phyloP scores from a whole-genome alignment of 2,797 vertebrate genomes.

The Enteromius argenteus region DNA sequence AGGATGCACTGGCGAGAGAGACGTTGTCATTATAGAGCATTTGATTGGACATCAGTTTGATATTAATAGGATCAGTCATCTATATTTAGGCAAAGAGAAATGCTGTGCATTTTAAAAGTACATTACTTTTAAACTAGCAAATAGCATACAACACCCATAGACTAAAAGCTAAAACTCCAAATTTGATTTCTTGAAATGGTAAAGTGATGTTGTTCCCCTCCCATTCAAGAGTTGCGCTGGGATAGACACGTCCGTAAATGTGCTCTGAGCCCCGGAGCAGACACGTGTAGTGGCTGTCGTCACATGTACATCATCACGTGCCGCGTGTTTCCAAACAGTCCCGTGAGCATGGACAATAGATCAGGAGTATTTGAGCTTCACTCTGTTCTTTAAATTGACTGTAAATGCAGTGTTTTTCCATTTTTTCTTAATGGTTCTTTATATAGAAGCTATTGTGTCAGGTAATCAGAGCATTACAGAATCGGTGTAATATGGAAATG shows the following conservation, averaged over 20 bases:
- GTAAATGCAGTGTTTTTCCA: background rate
- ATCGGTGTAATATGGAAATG: background rate
- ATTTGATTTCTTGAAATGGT: slow-evolving; percentile 1
- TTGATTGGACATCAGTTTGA: background rate
- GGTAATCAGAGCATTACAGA: background rate
- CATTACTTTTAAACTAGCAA: background rate
- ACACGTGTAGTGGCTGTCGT: slow-evolving; percentile 25
- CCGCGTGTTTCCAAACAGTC: slow-evolving; percentile 6
- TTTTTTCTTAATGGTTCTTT: background rate
- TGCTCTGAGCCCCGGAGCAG: slow-evolving; percentile 2
- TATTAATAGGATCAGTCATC: background rate
- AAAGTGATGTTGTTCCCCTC: slow-evolving; percentile 2
- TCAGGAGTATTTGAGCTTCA: background rate
- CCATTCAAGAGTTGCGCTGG: background rate
- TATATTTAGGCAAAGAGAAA: background rate
- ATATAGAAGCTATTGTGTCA: slow-evolving; percentile 1
- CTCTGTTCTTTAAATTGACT: background rate
- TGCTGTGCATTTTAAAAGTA: background rate
- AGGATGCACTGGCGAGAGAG: background rate
- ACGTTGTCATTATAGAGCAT: background rate
- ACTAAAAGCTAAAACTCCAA: background rate
- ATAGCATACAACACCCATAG: background rate
- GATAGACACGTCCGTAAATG: background rate
- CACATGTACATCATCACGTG: slow-evolving; percentile 22
- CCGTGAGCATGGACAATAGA: slow-evolving; percentile 13